Base-by-base conservation (phyloP, 2,113 vertebrate species). In the Lanius ludovicianus region DNA sequence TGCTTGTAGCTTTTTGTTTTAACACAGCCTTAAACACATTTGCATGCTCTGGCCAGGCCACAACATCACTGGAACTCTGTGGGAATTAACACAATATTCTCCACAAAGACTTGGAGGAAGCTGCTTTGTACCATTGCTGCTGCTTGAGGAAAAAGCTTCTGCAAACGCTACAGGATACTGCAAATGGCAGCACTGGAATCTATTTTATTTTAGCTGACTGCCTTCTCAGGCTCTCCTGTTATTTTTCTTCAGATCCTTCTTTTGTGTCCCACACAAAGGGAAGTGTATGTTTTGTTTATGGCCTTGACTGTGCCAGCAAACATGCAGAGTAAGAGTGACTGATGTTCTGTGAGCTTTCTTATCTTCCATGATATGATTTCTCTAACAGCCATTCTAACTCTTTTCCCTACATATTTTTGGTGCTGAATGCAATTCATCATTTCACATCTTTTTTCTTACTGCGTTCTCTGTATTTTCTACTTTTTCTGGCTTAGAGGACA, bases 281-380 rank as follows among this genome's bases (percentile, higher is more conserved):
- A 95, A 88, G 64, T 17, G 3, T 69, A 41, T 84, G 53, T 77
- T 93, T 95, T 77, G 84, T 95, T 96, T 95, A 95, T 96, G 96
- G 67, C 77, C 69, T 70, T 91, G 77, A 65, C 86, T 95, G 25
- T 84, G 76, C 85, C 68, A 84, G 87, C 59, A 70, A 78, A 59
- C 75, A 63, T 78, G 74, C 87, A 88, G 90, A 97, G 55, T 77
- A 71, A 84, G 93, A 95, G 87, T 97, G 92, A 97, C 85, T 91
- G 76, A 96, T 94, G 64, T 81, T 87, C 74, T 90, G 11, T 82
- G 77, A 95, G 79, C 82, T 86, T 90, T 82, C 87, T 91, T 94
- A 84, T 64, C 73, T 88, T 88, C 84, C 83, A 67, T 73, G 55
- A 85, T 95, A 87, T 59, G 60, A 96, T 96, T 96, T 91, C 62